Base-by-base conservation (phyloP, 2,797 vertebrate species). In the Remorina albescens region DNA sequence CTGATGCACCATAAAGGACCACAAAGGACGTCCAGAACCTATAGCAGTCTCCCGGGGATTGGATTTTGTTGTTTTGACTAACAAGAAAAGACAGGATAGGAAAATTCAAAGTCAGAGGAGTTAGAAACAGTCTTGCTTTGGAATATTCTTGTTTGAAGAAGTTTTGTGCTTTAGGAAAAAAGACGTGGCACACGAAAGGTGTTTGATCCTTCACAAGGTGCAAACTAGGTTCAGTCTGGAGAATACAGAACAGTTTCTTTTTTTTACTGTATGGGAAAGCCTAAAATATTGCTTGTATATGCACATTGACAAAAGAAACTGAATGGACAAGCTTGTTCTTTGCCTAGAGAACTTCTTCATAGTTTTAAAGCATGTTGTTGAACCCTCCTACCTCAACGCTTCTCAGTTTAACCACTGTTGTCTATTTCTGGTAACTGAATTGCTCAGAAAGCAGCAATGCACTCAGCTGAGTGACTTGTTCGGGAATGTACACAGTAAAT, bases 1-100 rank as follows among this genome's bases (percentile, higher is more conserved):
- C 71, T 69, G 89, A 88, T 91, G 78, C 86, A 85, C 84, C 80
- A 75, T 91, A 85, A 89, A 90, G 84, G 76, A 87, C 76, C 78
- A 56, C 28, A 58, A 83, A 90, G 75, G 80, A 84, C 55, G 44
- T 50, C 69, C 67, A 82, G 61, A 69, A 67, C 62, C 44, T 75
- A 76, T 64, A 80, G 70, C 53, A 70, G 42, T 50, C 61, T 72
- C 49, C 70, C 28, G 39, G 57, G 76, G 71, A 86, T 84, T 58
- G 78, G 58, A 56, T 60, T 74, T 42, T 84, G 67, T 78, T 83
- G 67, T 83, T 83, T 71, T 78, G 60, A 82, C 69, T 78, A 87
- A 86, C 74, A 64, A 76, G 67, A 77, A 78, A 69, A 50, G 70
- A 82, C 50, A 28, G 39, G 36, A 49, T 30, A 25, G 36, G 71